Evolutionary conservation across 1,140 invertebrate species (phyloP), one percentile per base, ranked within the genome.

Genomic region (Octopus sinensis): DNA sequence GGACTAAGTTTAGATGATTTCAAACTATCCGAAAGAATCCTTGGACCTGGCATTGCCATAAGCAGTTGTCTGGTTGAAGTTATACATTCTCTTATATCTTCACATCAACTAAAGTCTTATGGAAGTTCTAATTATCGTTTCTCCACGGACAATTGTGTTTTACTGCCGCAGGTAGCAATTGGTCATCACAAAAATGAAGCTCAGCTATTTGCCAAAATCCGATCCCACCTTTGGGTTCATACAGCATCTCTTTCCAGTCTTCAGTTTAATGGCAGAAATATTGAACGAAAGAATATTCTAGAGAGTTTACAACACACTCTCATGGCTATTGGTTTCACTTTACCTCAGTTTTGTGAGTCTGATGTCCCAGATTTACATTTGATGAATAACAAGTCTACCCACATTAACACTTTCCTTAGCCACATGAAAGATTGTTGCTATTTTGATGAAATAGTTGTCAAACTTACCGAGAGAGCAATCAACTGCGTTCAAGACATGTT

Each of bases 211-310:
- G 86, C 86, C 54, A 81, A 83, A 13, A 53, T 93, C 10, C 91
- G 91, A 78, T 84, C 89, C 62, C 88, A 91, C 17, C 83, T 93
- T 4, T 93, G 93, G 93, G 88, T 85, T 7, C 93, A 93, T 84
- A 90, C 89, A 79, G 82, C 87, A 52, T 53, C 80, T 43, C 76
- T 88, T 9, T 84, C 84, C 13, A 83, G 83, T 54, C 71, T 62
- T 17, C 53, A 79, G 12, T 82, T 81, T 10, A 73, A 73, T 73
- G 68, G 9, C 17, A 73, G 13, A 23, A 73, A 73, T 73, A 51
- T 77, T 77, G 76, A 77, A 53, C 30, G 30, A 77, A 53, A 52
- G 17, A 51, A 77, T 51, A 77, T 77, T 51, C 7, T 77, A 4
- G 43, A 77, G 30, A 77, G 6, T 17, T 51, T 77, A 17, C 52